phyloP scores from a whole-genome alignment of 1,140 invertebrate species.

The Philopotamus ludificatus region DNA sequence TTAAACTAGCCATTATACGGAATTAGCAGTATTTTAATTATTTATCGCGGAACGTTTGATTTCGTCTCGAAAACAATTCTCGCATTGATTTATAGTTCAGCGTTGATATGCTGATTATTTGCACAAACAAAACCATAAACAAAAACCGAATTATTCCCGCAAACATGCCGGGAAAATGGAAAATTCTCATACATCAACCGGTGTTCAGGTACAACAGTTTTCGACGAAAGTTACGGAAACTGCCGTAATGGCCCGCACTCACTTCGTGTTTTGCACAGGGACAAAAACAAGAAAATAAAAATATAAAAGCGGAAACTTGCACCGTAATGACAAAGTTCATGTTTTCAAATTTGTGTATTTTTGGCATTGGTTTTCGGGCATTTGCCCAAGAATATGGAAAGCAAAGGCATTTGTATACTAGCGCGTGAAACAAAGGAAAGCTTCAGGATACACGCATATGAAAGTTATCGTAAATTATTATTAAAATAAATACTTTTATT shows the following conservation, averaged over 20 bases:
- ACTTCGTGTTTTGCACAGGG: slow-evolving; percentile 6
- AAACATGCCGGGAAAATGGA: not conserved
- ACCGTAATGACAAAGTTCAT: slow-evolving; percentile 30
- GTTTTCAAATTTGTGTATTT: slow-evolving; percentile 26
- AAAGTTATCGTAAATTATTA: too few relatives aligned
- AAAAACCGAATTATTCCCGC: slow-evolving; percentile 14
- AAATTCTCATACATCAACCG: slow-evolving; percentile 30
- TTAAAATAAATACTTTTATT: too few relatives aligned
- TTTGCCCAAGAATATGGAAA: slow-evolving; percentile 25
- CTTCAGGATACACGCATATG: too few relatives aligned
- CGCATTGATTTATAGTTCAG: too few relatives aligned
- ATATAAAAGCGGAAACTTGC: slow-evolving; percentile 29
- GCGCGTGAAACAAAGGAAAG: too few relatives aligned
- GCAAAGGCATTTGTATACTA: too few relatives aligned
- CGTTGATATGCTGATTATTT: slow-evolving; percentile 32
- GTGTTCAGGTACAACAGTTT: not conserved
- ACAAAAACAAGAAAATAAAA: slow-evolving; percentile 39
- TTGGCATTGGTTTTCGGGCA: slow-evolving; percentile 18
- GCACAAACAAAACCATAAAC: slow-evolving; percentile 38
- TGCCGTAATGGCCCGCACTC: slow-evolving; percentile 18
- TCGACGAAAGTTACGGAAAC: slow-evolving; percentile 4
- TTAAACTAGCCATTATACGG: slow-evolving; percentile 34
- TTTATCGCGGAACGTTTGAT: too few relatives aligned
- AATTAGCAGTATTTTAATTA: too few relatives aligned
- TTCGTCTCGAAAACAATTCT: too few relatives aligned